Base-by-base conservation (phyloP, 1,140 invertebrate species). In the Orius laevigatus region DNA sequence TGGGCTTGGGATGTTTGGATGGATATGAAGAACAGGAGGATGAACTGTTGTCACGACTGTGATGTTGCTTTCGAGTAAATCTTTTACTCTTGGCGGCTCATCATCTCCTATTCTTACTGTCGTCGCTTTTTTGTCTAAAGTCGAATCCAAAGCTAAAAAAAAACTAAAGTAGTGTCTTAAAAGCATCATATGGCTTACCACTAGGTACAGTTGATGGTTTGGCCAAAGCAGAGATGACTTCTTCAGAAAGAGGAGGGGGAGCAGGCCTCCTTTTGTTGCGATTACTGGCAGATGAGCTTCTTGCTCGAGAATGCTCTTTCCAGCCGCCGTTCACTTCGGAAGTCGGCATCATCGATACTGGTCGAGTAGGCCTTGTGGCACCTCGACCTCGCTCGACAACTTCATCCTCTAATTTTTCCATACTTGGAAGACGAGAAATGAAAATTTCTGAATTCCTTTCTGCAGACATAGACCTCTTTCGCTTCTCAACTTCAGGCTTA, bases 11-110 rank as follows among this genome's bases (percentile, higher is more conserved):
- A 20, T 38, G 10, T 50, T 50, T 14, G 52, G 53, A 45, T 59
- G 59, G 19, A 55, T 55, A 34, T 56, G 56, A 34, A 85, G 67
- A 2, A 82, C 76, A 5, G 82, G 81, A 39, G 82, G 82, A 67
- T 85, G 82, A 2, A 71, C 75, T 19, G 80, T 84, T 8, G 61
- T 62, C 41, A 84, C 82, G 3, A 85, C 81, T 1, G 81, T 85
- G 15, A 85, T 62, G 56, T 68, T 57, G 12, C 59, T 56, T 44
- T 60, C 57, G n/a, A 58, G 51, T 5, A 46, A 47, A 10, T 36
- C 50, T 41, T 39, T 12, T 31, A 11, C 35, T 31, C 12, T 20
- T 8, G 51, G 16, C 9, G 48, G 34, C 35, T 49, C 38, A 15
- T 48, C 52, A 16, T 51, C 40, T 25, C 36, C 25, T 10, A 53